Conservation (phyloP, 37 sponge, comb jelly and placozoan genomes). For the Cladorhizidae sp. region DNA sequence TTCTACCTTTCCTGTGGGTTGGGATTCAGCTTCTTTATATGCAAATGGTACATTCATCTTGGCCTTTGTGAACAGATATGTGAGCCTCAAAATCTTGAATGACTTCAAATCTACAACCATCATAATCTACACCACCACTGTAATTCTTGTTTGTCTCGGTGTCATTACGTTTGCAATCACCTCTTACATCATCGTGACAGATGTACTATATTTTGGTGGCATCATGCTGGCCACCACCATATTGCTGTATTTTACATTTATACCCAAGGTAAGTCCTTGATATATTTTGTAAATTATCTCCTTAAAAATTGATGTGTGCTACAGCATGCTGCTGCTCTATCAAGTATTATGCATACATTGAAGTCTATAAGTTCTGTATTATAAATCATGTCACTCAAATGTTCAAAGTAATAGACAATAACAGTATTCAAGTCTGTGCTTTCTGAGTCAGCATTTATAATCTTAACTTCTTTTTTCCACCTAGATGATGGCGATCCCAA, state of each 20-base stretch:
- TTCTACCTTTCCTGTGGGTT: background rate
- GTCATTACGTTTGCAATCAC: background rate
- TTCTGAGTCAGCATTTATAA: too few species aligned
- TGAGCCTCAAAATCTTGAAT: background rate
- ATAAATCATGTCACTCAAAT: too few species aligned
- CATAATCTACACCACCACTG: background rate
- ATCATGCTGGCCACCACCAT: background rate
- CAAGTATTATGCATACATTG: too few species aligned
- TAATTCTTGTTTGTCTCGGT: background rate
- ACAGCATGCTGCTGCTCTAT: too few species aligned
- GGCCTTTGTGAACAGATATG: background rate
- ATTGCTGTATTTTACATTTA: background rate
- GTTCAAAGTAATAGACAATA: too few species aligned
- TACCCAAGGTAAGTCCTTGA: background rate
- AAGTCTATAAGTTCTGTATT: too few species aligned
- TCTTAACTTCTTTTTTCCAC: too few species aligned
- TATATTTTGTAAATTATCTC: too few species aligned
- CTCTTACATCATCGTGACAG: background rate
- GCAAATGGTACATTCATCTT: background rate
- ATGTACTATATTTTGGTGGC: background rate
- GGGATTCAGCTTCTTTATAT: background rate
- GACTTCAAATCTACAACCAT: background rate
- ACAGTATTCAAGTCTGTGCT: too few species aligned
- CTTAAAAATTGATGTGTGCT: too few species aligned
- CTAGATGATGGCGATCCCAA: too few species aligned